Conservation (phyloP, 1,140 invertebrate species). For the Trichoplusia ni region DNA sequence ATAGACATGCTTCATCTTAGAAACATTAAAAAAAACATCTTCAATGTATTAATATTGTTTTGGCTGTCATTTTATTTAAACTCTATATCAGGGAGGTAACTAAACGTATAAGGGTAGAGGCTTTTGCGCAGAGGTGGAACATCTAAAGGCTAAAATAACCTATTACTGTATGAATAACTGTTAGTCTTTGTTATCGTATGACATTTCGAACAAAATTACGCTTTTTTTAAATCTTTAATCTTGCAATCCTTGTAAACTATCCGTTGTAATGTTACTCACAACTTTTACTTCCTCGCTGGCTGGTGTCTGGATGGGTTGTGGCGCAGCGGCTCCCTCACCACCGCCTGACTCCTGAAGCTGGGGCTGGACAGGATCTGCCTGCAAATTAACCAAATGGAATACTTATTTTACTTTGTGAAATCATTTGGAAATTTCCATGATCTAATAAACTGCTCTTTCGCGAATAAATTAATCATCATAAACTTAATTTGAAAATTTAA, state of each 20-base stretch:
- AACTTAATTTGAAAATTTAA: neutral
- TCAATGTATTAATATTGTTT: too few species aligned
- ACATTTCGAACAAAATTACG: neutral
- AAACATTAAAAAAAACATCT: too few species aligned
- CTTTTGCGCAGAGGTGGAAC: too few species aligned
- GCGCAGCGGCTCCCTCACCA: slow-evolving; percentile 27
- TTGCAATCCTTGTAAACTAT: too few species aligned
- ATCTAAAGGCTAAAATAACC: too few species aligned
- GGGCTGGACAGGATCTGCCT: slow-evolving; percentile 36
- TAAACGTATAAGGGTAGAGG: too few species aligned
- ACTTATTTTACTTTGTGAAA: neutral
- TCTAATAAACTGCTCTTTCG: neutral
- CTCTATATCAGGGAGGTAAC: too few species aligned
- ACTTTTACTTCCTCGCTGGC: slow-evolving; percentile 14
- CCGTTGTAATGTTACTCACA: slow-evolving; percentile 5
- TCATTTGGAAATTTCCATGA: neutral
- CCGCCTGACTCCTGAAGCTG: slow-evolving; percentile 34
- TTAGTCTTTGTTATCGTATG: neutral
- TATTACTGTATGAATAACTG: too few species aligned
- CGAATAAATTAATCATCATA: neutral
- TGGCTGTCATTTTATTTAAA: too few species aligned
- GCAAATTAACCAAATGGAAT: neutral
- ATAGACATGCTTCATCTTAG: too few species aligned
- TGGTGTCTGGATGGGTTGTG: neutral
- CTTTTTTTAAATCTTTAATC: too few species aligned